Conservation (phyloP, 2,797 vertebrate genomes). For the Cyprinodon diabolis region DNA sequence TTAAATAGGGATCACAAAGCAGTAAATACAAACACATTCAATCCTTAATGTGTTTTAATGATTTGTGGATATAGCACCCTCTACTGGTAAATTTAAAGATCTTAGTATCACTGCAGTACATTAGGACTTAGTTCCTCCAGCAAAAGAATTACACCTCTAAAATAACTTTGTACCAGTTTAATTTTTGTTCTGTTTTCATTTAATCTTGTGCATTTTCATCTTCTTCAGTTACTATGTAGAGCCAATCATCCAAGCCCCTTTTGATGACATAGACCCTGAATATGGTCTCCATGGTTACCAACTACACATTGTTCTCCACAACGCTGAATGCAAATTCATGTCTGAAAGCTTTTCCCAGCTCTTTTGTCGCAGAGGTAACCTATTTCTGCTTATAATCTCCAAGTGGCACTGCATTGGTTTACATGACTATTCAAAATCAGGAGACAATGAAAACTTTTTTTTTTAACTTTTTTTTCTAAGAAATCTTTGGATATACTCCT, state of each 20-base stretch:
- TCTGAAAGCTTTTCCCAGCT: slow-evolving; percentile 83
- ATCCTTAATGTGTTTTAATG: background rate
- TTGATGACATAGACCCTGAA: slow-evolving; percentile 86
- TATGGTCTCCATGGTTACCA: slow-evolving; percentile 89
- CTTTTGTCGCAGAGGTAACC: slow-evolving; percentile 86
- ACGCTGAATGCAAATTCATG: slow-evolving; percentile 75
- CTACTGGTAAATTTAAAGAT: slow-evolving; percentile 66
- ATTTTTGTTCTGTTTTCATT: slow-evolving; percentile 7
- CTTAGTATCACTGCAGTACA: slow-evolving; percentile 1
- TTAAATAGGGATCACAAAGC: background rate
- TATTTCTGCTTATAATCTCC: slow-evolving; percentile 22
- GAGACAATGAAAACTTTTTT: background rate
- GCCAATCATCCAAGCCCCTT: slow-evolving; percentile 59
- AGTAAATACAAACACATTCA: background rate
- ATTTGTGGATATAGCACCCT: slow-evolving; percentile 67
- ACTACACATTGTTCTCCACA: slow-evolving; percentile 86
- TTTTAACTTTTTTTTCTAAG: background rate
- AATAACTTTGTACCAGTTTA: background rate
- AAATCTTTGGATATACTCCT: background rate
- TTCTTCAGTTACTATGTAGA: slow-evolving; percentile 74
- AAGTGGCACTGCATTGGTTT: background rate
- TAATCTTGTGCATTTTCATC: background rate
- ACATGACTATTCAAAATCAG: background rate
- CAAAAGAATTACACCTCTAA: background rate
- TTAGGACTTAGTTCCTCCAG: background rate